A percentile compares a stretch with the other conserved stretches of the same genome.
Conservation (phyloP, 2,113 vertebrate species). For the Athene cunicularia region DNA sequence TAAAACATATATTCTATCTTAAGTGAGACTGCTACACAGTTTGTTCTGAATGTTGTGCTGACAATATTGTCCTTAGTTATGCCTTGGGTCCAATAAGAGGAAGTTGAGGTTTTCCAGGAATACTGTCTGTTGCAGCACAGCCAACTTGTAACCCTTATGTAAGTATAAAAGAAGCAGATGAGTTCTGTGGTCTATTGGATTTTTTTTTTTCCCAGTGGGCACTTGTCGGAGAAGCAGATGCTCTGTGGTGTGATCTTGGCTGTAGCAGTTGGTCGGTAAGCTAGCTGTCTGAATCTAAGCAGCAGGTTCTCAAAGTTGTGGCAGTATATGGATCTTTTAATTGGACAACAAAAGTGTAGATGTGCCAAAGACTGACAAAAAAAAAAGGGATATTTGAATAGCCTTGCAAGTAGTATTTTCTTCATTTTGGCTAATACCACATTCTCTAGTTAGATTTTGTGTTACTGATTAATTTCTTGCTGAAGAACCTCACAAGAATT, state of each 20-base stretch:
- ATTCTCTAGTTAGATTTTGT: background rate
- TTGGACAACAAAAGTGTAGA: background rate
- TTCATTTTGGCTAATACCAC: background rate
- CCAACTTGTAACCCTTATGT: background rate
- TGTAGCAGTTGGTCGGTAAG: conserved; percentile 6
- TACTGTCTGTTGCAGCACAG: background rate
- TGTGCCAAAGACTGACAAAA: background rate
- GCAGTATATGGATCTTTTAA: background rate
- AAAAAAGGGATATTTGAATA: background rate
- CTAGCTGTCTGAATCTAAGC: background rate
- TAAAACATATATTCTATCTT: background rate
- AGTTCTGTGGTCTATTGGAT: background rate
- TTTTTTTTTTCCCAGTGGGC: background rate
- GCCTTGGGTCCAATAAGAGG: background rate
- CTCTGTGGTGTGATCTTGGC: background rate
- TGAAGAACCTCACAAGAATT: background rate
- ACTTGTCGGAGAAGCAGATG: conserved; percentile 23
- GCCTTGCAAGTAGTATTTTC: background rate
- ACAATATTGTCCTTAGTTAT: background rate
- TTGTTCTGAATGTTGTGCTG: background rate
- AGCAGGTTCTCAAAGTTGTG: background rate
- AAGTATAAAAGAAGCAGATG: background rate
- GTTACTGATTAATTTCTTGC: background rate
- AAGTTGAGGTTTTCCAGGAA: background rate
- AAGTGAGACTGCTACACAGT: background rate